Evolutionary conservation across 2,888 invertebrate genomes (phyloP).

Genomic region (Drosophila rubida): DNA sequence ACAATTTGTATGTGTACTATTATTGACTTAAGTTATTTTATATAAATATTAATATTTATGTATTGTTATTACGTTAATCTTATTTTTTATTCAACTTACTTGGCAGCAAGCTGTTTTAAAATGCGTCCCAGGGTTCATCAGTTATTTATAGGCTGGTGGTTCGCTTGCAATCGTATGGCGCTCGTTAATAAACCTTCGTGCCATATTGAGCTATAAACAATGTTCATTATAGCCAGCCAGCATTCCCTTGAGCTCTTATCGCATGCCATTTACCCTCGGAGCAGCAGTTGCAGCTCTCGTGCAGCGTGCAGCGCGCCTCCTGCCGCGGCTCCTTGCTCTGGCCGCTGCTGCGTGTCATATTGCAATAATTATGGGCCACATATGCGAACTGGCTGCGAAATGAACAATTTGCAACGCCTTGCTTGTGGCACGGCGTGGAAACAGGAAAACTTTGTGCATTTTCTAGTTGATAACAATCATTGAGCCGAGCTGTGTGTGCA

Average conservation of each 20-base stretch:
- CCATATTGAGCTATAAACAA: constrained; percentile 23
- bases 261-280: constrained; percentile 45
- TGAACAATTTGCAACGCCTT: constrained; percentile 55
- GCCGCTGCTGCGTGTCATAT: constrained; percentile 59
- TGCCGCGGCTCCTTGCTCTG: not conserved
- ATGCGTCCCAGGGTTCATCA: constrained; percentile 30
- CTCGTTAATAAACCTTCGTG: constrained; percentile 24
- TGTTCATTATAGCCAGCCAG: constrained; percentile 36
- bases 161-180: constrained; percentile 4
- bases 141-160: constrained; percentile 34
- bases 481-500: constrained; percentile 19
- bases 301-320: not conserved
- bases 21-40: no score
- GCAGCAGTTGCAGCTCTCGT: constrained; percentile 7
- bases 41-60: no score
- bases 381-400: constrained; percentile 57
- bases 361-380: constrained; percentile 74
- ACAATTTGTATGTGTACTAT: no score
- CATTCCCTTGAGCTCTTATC: constrained; percentile 50
- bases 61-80: no score
- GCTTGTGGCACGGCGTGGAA: not conserved
- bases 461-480: constrained; percentile 76
- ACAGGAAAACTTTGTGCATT: constrained; percentile 60
- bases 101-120: constrained; percentile 18
- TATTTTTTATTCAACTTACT: not conserved